phyloP scores from a whole-genome alignment of 1,140 invertebrate genomes.

The Pachypsylla venusta region DNA sequence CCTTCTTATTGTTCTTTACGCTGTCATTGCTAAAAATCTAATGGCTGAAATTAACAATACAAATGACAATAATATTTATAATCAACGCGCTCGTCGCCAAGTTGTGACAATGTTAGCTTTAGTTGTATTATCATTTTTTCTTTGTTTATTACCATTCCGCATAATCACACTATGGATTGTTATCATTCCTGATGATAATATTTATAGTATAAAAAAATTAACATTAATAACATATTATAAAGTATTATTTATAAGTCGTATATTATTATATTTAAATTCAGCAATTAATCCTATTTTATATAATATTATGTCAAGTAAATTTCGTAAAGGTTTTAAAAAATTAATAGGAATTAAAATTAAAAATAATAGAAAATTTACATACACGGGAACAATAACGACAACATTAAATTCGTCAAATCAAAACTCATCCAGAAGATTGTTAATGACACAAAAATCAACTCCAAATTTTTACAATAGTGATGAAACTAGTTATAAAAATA shows the following conservation, averaged over 20 bases:
- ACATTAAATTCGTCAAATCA: slow-evolving; percentile 15
- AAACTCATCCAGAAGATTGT: slow-evolving; percentile 13
- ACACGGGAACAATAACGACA: slow-evolving; percentile 20
- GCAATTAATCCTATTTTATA: slow-evolving; percentile 70
- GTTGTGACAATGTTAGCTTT: slow-evolving; percentile 66
- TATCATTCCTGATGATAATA: slow-evolving; percentile 38
- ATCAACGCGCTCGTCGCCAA: slow-evolving; percentile 42
- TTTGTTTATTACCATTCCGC: slow-evolving; percentile 71
- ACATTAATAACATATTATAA: slow-evolving; percentile 60
- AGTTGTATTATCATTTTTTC: slow-evolving; percentile 70
- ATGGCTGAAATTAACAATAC: slow-evolving; percentile 46
- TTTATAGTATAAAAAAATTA: slow-evolving; percentile 35
- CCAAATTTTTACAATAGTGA: slow-evolving; percentile 5
- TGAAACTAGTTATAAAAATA: slow-evolving; percentile 2
- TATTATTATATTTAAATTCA: slow-evolving; percentile 75
- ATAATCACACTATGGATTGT: slow-evolving; percentile 69
- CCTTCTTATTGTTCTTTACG: slow-evolving; percentile 64
- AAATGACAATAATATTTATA: slow-evolving; percentile 17
- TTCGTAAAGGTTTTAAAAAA: slow-evolving; percentile 53
- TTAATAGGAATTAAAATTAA: slow-evolving; percentile 36
- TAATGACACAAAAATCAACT: neutral
- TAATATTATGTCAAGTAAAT: slow-evolving; percentile 73
- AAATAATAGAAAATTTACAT: slow-evolving; percentile 13
- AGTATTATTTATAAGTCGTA: slow-evolving; percentile 61
- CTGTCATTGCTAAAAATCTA: slow-evolving; percentile 64